A percentile compares a stretch with the other conserved stretches of the same genome.
Conservation (phyloP, 2,888 invertebrate species). For the Cecidostiba fungosa region DNA sequence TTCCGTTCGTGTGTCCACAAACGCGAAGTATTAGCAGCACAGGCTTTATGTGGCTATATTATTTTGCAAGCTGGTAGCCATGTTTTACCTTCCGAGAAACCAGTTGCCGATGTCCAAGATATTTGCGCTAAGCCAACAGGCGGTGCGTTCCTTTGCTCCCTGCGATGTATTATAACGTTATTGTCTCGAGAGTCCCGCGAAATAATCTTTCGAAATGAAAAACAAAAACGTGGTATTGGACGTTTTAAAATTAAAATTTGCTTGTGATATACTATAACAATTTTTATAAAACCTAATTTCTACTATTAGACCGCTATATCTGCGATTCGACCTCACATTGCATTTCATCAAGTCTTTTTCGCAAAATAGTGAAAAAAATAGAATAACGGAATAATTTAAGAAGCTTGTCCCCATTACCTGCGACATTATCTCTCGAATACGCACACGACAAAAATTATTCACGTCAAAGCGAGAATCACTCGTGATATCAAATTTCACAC, state of each 20-base stretch:
- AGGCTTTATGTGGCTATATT: slow-evolving; percentile 70
- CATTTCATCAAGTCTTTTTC: too few relatives aligned
- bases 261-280: too few relatives aligned
- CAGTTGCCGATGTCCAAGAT: background rate
- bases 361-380: too few relatives aligned
- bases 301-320: too few relatives aligned
- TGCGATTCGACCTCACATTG: too few relatives aligned
- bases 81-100: slow-evolving; percentile 66
- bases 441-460: background rate
- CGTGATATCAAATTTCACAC: background rate
- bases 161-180: background rate
- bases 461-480: background rate
- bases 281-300: too few relatives aligned
- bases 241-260: too few relatives aligned
- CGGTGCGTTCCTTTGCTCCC: slow-evolving; percentile 18
- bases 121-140: slow-evolving; percentile 23
- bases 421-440: background rate
- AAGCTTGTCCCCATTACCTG: background rate
- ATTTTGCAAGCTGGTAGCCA: slow-evolving; percentile 73
- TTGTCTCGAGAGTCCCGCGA: too few relatives aligned
- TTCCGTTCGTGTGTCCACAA: slow-evolving; percentile 26
- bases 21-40: background rate
- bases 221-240: too few relatives aligned
- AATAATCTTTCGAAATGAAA: background rate
- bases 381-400: background rate